Evolutionary conservation across 2,113 vertebrate genomes (phyloP).

Genomic region (Tylochromis polylepis): DNA sequence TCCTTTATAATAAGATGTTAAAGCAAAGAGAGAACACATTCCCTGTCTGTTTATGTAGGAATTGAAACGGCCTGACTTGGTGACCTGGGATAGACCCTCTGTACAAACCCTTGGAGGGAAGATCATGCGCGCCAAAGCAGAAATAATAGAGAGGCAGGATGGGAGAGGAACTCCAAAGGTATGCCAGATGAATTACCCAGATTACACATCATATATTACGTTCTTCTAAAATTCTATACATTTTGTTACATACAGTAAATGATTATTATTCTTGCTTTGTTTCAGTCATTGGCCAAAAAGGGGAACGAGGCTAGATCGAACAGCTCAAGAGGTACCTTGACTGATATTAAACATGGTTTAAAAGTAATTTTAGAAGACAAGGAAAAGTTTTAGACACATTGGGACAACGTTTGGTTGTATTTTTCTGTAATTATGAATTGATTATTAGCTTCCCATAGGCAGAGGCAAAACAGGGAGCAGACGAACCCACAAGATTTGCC

Average conservation of each 20-base stretch:
- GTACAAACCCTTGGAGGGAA: slow-evolving; percentile 51
- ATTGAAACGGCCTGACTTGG: slow-evolving; percentile 66
- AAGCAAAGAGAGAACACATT: background rate
- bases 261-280: background rate
- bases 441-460: slow-evolving; percentile 20
- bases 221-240: background rate
- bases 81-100: slow-evolving; percentile 61
- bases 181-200: background rate
- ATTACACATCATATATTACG: background rate
- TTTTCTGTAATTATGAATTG: background rate
- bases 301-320: background rate
- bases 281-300: slow-evolving; percentile 27
- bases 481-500: background rate
- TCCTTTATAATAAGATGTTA: background rate
- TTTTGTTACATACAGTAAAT: background rate
- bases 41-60: slow-evolving; percentile 45
- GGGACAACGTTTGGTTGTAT: background rate
- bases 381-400: background rate
- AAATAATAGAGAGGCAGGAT: slow-evolving; percentile 71
- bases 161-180: slow-evolving; percentile 69
- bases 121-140: slow-evolving; percentile 65
- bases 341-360: background rate
- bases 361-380: background rate
- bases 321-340: slow-evolving; percentile 28
- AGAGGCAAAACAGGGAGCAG: background rate